A percentile compares a stretch with the other conserved stretches of the same genome.
These are phyloP conservation scores for Leptobrachium ailaonicum DNA, from an alignment of 2,113 vertebrate species.

Conservation along the genomic window DNA sequence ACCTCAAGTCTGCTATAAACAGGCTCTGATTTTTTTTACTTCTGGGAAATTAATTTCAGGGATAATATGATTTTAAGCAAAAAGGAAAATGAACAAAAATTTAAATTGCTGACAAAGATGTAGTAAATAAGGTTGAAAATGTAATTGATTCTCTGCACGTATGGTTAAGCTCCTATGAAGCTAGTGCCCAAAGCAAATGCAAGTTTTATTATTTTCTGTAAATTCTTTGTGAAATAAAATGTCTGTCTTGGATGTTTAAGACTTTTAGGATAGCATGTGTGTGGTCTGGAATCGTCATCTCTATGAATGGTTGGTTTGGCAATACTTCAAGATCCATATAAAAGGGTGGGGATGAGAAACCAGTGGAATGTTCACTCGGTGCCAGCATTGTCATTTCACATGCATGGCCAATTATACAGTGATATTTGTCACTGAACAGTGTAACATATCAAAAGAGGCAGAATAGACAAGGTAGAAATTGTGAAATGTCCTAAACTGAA, in stretches of 20 bases:
- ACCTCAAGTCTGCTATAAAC: neutral
- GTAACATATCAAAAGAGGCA: neutral
- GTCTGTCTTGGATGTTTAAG: neutral
- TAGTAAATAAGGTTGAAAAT: neutral
- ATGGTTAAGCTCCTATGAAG: neutral
- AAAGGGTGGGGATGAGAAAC: conserved; percentile 6
- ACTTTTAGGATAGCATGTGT: neutral
- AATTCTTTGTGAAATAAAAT: neutral
- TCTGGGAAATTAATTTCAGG: neutral
- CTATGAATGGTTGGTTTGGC: neutral
- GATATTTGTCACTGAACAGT: conserved; percentile 7
- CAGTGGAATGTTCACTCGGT: neutral
- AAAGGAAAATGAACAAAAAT: neutral
- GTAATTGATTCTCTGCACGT: neutral
- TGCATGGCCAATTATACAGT: conserved; percentile 4
- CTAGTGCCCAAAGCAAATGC: neutral
- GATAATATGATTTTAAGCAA: neutral
- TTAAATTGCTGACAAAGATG: neutral
- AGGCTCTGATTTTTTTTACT: neutral
- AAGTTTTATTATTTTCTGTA: neutral
- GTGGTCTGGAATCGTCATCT: neutral
- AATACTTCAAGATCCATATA: neutral
- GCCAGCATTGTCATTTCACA: neutral
- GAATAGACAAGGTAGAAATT: neutral
- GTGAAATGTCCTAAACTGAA: conserved; percentile 20